Percentiles rank a stretch among this genome's conserved stretches.
phyloP scores from a whole-genome alignment of 2,113 vertebrate genomes.

The Acrocephalus kingi region DNA sequence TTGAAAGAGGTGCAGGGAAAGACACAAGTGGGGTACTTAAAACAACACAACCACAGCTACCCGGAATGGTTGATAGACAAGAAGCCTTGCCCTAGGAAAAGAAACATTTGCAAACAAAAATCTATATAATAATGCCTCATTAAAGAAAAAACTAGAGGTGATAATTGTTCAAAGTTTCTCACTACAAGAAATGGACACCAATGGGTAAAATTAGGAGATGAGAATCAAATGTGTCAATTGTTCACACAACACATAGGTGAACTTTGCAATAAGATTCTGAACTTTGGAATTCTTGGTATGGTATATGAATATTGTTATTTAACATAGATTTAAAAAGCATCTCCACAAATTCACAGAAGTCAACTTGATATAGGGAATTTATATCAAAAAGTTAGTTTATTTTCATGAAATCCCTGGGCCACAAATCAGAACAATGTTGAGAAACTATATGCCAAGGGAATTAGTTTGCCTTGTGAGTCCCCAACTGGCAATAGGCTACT shows the following conservation, averaged over 20 bases:
- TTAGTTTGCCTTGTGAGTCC: not conserved
- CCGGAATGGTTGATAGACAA: not conserved
- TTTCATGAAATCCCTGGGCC: not conserved
- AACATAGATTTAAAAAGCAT: not conserved
- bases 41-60: not conserved
- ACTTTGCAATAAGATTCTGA: not conserved
- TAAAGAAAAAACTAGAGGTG: not conserved
- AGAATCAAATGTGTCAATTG: not conserved
- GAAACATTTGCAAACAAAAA: not conserved
- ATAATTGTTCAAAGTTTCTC: not conserved
- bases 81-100: not conserved
- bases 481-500: not conserved
- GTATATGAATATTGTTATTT: not conserved
- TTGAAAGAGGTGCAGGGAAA: accelerated
- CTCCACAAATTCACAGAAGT: not conserved
- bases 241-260: not conserved
- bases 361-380: not conserved
- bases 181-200: not conserved
- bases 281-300: not conserved
- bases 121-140: not conserved
- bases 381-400: not conserved
- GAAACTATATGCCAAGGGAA: not conserved
- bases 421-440: not conserved
- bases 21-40: not conserved
- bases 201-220: not conserved